Evolutionary conservation across 2,888 invertebrate species (phyloP), one percentile per base, ranked within the genome.

Genomic region (Thysanoteuthis rhombus): DNA sequence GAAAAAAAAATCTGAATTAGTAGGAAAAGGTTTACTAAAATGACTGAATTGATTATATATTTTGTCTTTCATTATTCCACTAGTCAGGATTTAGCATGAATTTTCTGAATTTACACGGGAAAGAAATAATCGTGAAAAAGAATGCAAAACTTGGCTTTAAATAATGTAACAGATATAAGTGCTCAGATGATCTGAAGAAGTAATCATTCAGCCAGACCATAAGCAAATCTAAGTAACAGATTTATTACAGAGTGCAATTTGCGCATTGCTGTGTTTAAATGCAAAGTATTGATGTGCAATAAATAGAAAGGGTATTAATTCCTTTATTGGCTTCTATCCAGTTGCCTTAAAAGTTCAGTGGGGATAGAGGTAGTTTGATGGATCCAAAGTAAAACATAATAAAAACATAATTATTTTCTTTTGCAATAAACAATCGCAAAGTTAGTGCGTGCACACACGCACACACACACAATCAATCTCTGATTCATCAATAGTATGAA

Each of bases 161-260:
- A 75, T 75, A 36, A 75, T 75, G 16, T 2, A 75, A 75, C 12
- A n/a, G 16, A n/a, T 1, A 36, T n/a, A 75, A n/a, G 12, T 12
- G 19, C 0, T 25, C 4, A 45, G 12, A 19, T 58, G n/a, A 10
- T 75, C 10, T 32, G 4, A 75, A n/a, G 16, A 75, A 75, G n/a
- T 1, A n/a, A 75, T 16, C 16, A 75, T 2, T 36, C 19, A 36
- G 19, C n/a, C 16, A n/a, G 75, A 75, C 36, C 12, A 75, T n/a
- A 75, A n/a, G 16, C 3, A n/a, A 75, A 75, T n/a, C n/a, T 75
- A 75, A 36, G 36, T n/a, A 75, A n/a, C 2, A n/a, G n/a, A 36
- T 92, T 92, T 92, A n/a, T 92, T 42, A n/a, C n/a, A 45, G 92
- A 45, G 40, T 92, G 47, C n/a, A 45, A 92, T 40, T 92, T 45